A percentile compares a stretch with the other conserved stretches of the same genome.
Evolutionary conservation across 2,888 invertebrate genomes (phyloP).

Genomic region (Congeria kusceri): DNA sequence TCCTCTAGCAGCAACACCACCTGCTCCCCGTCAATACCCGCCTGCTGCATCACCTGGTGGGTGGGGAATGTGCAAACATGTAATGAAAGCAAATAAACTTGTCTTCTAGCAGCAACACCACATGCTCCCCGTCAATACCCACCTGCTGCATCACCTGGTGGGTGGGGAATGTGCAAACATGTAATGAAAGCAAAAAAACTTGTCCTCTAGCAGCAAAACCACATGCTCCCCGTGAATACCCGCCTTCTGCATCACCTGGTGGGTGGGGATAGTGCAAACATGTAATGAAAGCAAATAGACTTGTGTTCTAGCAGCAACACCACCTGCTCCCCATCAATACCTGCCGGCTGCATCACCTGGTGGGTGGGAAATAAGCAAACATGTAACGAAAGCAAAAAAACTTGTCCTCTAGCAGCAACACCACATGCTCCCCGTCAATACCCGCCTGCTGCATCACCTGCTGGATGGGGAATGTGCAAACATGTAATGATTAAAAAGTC

Average conservation of each 20-base stretch:
- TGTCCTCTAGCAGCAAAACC: constrained; percentile 93
- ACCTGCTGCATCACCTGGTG: constrained; percentile 90
- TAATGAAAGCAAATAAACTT: no score
- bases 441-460: constrained; percentile 92
- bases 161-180: no score
- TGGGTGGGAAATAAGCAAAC: not conserved
- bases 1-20: constrained; percentile 93
- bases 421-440: constrained; percentile 91
- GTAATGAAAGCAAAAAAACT: no score
- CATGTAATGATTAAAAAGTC: no score
- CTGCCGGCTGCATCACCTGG: constrained; percentile 91
- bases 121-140: constrained; percentile 92
- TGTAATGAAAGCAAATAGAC: no score
- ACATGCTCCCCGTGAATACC: constrained; percentile 92
- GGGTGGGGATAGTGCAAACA: not conserved
- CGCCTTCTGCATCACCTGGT: constrained; percentile 91
- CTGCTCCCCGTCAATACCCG: constrained; percentile 93
- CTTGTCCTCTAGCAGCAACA: constrained; percentile 94
- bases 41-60: constrained; percentile 90
- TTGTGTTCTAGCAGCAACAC: constrained; percentile 93
- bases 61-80: no score
- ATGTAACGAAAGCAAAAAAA: no score
- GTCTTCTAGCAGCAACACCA: constrained; percentile 93
- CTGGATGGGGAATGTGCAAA: not conserved
- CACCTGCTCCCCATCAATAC: constrained; percentile 91